Evolutionary conservation across 2,113 vertebrate genomes (phyloP).

Genomic region (Callopanchax toddi): DNA sequence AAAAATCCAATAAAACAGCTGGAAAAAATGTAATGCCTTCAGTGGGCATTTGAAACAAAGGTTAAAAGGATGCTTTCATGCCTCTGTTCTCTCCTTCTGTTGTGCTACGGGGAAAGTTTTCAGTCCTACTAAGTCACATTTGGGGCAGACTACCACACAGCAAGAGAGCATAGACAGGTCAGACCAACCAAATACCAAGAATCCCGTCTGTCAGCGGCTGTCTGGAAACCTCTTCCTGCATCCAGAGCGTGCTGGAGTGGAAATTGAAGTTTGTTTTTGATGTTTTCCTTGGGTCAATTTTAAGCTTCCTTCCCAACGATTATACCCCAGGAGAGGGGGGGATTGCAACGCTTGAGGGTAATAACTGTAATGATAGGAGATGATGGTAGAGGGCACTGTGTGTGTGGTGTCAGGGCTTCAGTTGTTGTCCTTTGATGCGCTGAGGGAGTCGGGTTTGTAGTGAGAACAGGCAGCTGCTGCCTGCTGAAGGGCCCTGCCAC

Average conservation of each 20-base stretch:
- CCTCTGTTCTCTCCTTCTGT: conserved; percentile 57
- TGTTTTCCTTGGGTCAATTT: conserved; percentile 67
- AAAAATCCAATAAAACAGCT: not conserved
- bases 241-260: conserved; percentile 46
- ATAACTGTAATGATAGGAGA: conserved; percentile 67
- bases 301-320: conserved; percentile 59
- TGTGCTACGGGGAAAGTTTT: conserved; percentile 68
- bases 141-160: conserved; percentile 75
- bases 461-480: conserved; percentile 81
- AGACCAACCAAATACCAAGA: conserved; percentile 71
- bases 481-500: conserved; percentile 75
- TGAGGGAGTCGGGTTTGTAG: conserved; percentile 61
- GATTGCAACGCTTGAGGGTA: conserved; percentile 47
- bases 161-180: conserved; percentile 77
- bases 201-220: conserved; percentile 74
- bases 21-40: not conserved
- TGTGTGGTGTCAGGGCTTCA: conserved; percentile 46
- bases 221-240: conserved; percentile 70
- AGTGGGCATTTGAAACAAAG: conserved; percentile 6
- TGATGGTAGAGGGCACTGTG: conserved; percentile 65
- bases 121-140: conserved; percentile 68
- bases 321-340: conserved; percentile 47
- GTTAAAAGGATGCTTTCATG: conserved; percentile 54
- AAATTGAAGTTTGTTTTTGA: conserved; percentile 68
- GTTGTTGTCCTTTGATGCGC: conserved; percentile 42